These are phyloP conservation scores for Morpho deidamia DNA, from an alignment of 2,888 invertebrate species.

Conservation along the genomic window DNA sequence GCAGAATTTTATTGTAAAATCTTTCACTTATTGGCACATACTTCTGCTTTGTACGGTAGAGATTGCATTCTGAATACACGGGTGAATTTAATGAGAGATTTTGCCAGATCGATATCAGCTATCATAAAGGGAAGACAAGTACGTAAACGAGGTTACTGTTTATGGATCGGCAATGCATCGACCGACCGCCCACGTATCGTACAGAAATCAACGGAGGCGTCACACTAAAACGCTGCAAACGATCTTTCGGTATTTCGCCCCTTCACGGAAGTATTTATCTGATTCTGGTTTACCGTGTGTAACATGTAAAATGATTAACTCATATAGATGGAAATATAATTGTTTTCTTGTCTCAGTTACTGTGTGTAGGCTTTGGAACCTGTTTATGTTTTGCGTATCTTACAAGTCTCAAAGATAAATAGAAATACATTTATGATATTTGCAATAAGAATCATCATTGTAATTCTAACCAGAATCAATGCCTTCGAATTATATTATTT, in stretches of 20 bases:
- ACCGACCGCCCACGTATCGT: slow-evolving; percentile 65
- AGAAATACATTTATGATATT: not conserved
- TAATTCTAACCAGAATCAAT: too few species aligned
- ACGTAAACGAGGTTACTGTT: slow-evolving; percentile 65
- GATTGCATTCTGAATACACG: slow-evolving; percentile 40
- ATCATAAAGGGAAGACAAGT: slow-evolving; percentile 68
- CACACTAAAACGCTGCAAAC: slow-evolving; percentile 60
- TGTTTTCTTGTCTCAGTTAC: slow-evolving; percentile 8
- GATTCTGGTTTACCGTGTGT: slow-evolving; percentile 30
- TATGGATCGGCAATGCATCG: slow-evolving; percentile 69
- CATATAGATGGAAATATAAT: slow-evolving; percentile 17
- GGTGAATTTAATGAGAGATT: slow-evolving; percentile 51
- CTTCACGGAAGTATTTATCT: slow-evolving; percentile 65
- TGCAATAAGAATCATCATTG: too few species aligned
- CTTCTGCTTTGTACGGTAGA: slow-evolving; percentile 13
- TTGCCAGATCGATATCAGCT: slow-evolving; percentile 55
- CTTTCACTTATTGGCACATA: slow-evolving; percentile 26
- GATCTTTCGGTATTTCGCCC: slow-evolving; percentile 59
- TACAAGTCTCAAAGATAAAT: not conserved
- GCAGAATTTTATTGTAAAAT: too few species aligned
- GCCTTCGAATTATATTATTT: too few species aligned
- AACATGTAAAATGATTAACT: slow-evolving; percentile 42
- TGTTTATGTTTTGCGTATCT: not conserved
- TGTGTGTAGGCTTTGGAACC: not conserved
- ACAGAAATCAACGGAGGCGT: slow-evolving; percentile 59